Evolutionary conservation across 1,140 invertebrate species (phyloP).

Genomic region (Apocrypta bakeri): DNA sequence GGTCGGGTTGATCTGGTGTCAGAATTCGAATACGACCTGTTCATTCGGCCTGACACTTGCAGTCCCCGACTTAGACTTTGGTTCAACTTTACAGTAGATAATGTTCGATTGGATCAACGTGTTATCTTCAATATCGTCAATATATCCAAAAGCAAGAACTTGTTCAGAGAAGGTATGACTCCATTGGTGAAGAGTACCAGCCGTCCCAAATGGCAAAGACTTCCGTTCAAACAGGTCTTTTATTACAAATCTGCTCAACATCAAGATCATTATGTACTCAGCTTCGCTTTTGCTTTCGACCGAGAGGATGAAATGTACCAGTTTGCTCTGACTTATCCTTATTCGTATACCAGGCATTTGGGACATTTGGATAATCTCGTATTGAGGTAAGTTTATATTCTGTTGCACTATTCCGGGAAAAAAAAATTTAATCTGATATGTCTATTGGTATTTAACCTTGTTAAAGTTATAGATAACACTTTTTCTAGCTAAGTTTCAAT

Average conservation of each 20-base stretch:
- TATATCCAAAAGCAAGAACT: conserved; percentile 91
- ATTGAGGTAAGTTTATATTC: conserved; percentile 46
- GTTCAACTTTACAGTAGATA: conserved; percentile 99
- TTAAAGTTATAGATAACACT: neutral
- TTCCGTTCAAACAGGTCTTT: conserved; percentile 83
- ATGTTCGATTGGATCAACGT: conserved; percentile 93
- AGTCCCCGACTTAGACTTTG: conserved; percentile 94
- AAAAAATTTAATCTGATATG: no score
- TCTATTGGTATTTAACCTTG: neutral
- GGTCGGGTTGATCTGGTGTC: conserved; percentile 95
- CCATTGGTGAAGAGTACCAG: conserved; percentile 94
- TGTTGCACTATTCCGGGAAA: no score
- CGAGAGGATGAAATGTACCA: conserved; percentile 95
- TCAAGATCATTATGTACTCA: conserved; percentile 93
- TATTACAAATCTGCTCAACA: conserved; percentile 95
- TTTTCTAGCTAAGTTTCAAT: neutral
- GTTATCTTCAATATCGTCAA: conserved; percentile 99
- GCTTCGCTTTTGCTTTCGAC: conserved; percentile 96
- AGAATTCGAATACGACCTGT: conserved; percentile 97
- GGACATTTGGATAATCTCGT: conserved; percentile 82
- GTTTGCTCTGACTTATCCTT: conserved; percentile 94
- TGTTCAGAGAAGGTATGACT: conserved; percentile 93
- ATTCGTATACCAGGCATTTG: conserved; percentile 93
- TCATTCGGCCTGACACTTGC: conserved; percentile 96
- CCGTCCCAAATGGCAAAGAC: conserved; percentile 90